Percentiles rank a stretch among this genome's conserved stretches.
Conservation (phyloP, 92 coral and sea anemone species). For the Palythoa caribaeorum region DNA sequence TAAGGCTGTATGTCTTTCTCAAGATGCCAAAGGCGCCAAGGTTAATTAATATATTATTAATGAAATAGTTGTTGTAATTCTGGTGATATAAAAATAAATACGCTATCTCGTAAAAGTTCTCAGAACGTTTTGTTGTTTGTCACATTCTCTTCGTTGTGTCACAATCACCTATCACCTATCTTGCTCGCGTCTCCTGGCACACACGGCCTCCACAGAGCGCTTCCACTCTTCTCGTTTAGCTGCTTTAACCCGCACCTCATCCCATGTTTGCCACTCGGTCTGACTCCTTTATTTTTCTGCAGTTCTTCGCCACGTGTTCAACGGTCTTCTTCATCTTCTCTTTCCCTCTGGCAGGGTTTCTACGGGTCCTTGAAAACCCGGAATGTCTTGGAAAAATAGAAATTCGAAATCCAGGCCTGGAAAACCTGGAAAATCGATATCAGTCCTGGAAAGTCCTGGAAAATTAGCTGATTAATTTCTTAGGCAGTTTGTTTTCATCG, state of each 20-base stretch:
- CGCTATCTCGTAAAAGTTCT: neutral
- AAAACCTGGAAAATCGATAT: too few species aligned
- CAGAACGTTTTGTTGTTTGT: neutral
- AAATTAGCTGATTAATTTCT: too few species aligned
- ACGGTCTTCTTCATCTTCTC: neutral
- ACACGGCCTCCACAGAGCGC: neutral
- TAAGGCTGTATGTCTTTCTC: constrained; percentile 3
- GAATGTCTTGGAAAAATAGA: too few species aligned
- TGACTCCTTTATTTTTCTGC: neutral
- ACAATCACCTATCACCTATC: too few species aligned
- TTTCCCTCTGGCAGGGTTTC: neutral
- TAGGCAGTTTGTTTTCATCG: too few species aligned
- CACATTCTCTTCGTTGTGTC: neutral
- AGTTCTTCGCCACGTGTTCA: neutral
- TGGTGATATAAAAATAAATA: neutral
- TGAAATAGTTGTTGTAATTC: neutral
- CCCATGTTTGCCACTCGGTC: neutral
- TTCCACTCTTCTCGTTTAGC: neutral
- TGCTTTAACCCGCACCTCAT: neutral
- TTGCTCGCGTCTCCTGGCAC: neutral
- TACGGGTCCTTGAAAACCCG: too few species aligned
- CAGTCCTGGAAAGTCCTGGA: too few species aligned
- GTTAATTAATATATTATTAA: constrained; percentile 33
- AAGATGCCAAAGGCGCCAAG: neutral
- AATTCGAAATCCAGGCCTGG: too few species aligned